These are phyloP conservation scores for Peromyscus aztecus DNA, from an alignment of 2,797 vertebrate genomes.

Conservation along the genomic window DNA sequence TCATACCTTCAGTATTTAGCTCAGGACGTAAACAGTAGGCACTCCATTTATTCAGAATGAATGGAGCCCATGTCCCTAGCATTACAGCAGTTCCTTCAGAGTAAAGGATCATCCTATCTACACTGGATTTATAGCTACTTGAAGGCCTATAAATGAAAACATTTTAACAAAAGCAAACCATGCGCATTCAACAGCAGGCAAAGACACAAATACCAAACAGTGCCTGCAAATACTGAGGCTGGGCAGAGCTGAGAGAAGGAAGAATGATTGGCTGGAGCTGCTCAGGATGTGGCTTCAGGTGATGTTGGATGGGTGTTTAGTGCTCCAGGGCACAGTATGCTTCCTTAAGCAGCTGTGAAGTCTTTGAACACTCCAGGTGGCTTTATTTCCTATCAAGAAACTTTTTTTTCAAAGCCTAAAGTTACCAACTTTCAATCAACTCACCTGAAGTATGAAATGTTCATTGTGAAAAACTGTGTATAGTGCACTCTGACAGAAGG, in stretches of 20 bases:
- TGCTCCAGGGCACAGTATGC: background rate
- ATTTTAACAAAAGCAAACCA: constrained; percentile 6
- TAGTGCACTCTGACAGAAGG: background rate
- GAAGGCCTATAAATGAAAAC: background rate
- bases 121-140: background rate
- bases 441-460: constrained; percentile 11
- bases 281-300: background rate
- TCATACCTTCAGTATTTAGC: background rate
- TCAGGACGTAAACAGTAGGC: background rate
- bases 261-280: background rate
- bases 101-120: background rate
- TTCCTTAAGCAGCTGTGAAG: background rate
- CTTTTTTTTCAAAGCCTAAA: background rate
- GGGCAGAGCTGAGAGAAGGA: background rate
- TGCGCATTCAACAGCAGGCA: background rate
- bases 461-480: background rate
- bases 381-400: constrained; percentile 33
- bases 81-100: background rate
- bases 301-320: background rate
- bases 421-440: constrained; percentile 18
- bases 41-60: background rate
- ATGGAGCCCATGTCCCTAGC: background rate
- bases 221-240: background rate
- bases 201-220: background rate
- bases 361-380: constrained; percentile 28